Evolutionary conservation across 2,113 vertebrate species (phyloP), one percentile per base, ranked within the genome.

Genomic region (Tragelaphus buxtoni): DNA sequence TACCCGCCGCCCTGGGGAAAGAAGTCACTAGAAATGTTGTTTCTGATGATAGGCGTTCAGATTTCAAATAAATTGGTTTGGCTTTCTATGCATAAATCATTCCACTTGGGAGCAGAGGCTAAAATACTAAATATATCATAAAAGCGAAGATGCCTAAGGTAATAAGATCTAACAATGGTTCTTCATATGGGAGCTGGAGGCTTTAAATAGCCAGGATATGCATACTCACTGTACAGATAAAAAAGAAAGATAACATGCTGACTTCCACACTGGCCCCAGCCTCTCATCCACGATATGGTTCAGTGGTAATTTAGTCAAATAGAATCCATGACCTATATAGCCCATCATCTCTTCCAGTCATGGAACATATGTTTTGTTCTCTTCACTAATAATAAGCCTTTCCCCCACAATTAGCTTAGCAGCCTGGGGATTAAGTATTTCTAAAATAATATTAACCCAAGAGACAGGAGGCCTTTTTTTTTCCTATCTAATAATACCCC

Each of bases 381-480:
- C 83, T 94, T 74, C 28, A 93, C 82, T 81, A 96, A 96, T 94
- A 90, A 84, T 83, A 96, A 94, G 88, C 7, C 89, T 97, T 96
- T 97, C 94, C 95, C 95, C 84, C 87, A 97, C 96, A 97, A 94
- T 97, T 97, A 95, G 80, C 85, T 79, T 91, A 97, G 93, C 85
- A 79, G 87, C 58, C 93, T 94, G 79, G 39, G 32, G 82, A 93
- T 96, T 97, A 97, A 96, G 63, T 94, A 82, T 97, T 96, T 98
- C 94, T 97, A 95, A 98, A 98, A 95, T 92, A 97, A 95, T 72
- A 87, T 94, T 76, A 86, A 91, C 96, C 95, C 93, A 97, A 83
- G 96, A 94, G 97, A 95, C 77, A 49, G 79, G n/a, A 93, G 60
- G 76, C 76, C 14, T n/a, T 83, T 85, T 96, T 88, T 96, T 88